Conservation (phyloP, 2,888 invertebrate genomes). For the Syritta pipiens region DNA sequence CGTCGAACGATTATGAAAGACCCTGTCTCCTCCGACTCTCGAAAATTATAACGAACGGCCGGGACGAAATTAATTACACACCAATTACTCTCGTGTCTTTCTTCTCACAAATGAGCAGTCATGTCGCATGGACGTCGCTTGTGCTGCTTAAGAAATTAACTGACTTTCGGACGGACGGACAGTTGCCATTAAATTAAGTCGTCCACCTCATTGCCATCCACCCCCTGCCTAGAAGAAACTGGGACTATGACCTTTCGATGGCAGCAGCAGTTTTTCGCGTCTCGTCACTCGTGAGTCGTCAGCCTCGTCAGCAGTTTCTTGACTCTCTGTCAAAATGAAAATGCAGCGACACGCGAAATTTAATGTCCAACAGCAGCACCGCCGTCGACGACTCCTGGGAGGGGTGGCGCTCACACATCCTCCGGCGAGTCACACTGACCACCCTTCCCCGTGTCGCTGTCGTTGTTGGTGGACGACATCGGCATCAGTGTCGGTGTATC, state of each 20-base stretch:
- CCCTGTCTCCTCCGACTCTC: no score
- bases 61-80: conserved; percentile 31
- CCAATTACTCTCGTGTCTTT: conserved; percentile 21
- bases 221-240: no score
- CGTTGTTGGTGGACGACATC: no score
- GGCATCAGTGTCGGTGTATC: no score
- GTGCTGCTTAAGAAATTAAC: conserved; percentile 21
- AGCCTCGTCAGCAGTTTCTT: not conserved
- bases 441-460: not conserved
- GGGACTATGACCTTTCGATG: no score
- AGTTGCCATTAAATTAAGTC: conserved; percentile 21
- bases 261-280: no score
- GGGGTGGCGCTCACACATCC: not conserved
- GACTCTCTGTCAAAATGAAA: conserved; percentile 4
- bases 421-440: conserved; percentile 11
- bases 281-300: no score
- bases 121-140: not conserved
- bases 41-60: conserved; percentile 13
- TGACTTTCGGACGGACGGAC: conserved; percentile 15
- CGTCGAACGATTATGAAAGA: no score
- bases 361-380: not conserved
- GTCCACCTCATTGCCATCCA: not conserved
- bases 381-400: not conserved
- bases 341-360: not conserved
- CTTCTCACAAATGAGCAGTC: conserved; percentile 17